Percentiles rank a stretch among this genome's conserved stretches.
Conservation (phyloP, 2,888 invertebrate species). For the Tholera decimalis region DNA sequence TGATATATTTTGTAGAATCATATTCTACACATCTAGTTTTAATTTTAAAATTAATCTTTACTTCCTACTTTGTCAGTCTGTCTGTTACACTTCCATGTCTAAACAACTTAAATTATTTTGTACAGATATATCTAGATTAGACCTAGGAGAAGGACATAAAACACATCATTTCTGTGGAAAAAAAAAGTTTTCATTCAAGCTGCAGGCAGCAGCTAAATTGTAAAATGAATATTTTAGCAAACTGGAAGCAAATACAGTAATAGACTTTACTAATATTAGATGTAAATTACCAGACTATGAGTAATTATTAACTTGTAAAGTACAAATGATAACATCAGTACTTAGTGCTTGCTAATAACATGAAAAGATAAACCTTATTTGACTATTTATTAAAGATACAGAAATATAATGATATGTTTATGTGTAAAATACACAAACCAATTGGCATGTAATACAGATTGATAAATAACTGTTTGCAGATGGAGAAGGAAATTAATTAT, state of each 20-base stretch:
- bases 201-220: too few relatives aligned
- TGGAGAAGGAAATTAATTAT: too few relatives aligned
- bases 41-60: constrained; percentile 11
- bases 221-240: neutral
- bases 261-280: too few relatives aligned
- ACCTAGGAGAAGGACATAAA: too few relatives aligned
- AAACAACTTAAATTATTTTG: too few relatives aligned
- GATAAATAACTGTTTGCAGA: too few relatives aligned
- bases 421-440: neutral
- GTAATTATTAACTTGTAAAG: constrained; percentile 6
- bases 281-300: neutral
- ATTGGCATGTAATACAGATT: neutral
- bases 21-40: constrained; percentile 1
- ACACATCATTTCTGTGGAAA: too few relatives aligned
- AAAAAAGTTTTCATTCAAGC: too few relatives aligned
- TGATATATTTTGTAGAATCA: constrained; percentile 16
- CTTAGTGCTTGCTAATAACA: neutral
- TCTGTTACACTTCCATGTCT: too few relatives aligned
- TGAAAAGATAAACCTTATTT: neutral
- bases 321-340: constrained; percentile 11
- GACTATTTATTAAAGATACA: neutral
- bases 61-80: too few relatives aligned
- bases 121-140: too few relatives aligned
- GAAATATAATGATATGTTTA: neutral
- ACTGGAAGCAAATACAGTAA: neutral